These are phyloP conservation scores for Microtus richardsoni DNA, from an alignment of 2,113 vertebrate genomes.

Conservation along the genomic window DNA sequence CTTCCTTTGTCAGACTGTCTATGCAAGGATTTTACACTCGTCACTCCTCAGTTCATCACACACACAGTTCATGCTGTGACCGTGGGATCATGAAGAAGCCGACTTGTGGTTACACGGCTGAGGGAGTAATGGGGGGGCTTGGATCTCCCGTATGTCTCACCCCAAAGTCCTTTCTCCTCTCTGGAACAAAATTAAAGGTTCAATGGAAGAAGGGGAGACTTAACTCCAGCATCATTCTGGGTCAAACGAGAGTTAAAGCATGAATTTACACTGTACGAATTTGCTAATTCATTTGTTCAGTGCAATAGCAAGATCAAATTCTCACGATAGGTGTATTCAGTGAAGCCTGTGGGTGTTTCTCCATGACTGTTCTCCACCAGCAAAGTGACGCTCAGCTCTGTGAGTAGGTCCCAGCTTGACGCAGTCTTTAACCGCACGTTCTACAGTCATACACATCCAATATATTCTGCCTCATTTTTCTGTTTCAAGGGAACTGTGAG, in stretches of 20 bases:
- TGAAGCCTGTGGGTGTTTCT: constrained; percentile 47
- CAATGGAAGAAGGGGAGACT: not conserved
- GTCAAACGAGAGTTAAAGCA: constrained; percentile 24
- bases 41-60: not conserved
- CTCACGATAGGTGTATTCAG: not conserved
- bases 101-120: not conserved
- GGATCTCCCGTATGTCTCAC: not conserved
- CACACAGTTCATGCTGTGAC: not conserved
- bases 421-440: not conserved
- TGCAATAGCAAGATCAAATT: not conserved
- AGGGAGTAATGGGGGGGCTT: not conserved
- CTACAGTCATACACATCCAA: not conserved
- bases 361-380: not conserved
- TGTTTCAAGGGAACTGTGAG: not conserved
- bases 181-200: constrained; percentile 14
- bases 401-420: not conserved
- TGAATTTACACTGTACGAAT: constrained; percentile 20
- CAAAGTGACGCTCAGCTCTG: not conserved
- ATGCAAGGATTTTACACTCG: not conserved
- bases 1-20: not conserved
- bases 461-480: not conserved
- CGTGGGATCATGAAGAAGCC: not conserved
- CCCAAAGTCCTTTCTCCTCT: not conserved
- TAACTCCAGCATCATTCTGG: not conserved
- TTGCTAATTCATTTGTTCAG: constrained; percentile 29